Percentiles rank a stretch among this genome's conserved stretches.
Conservation (phyloP, 2,113 vertebrate genomes). For the Hucho hucho region DNA sequence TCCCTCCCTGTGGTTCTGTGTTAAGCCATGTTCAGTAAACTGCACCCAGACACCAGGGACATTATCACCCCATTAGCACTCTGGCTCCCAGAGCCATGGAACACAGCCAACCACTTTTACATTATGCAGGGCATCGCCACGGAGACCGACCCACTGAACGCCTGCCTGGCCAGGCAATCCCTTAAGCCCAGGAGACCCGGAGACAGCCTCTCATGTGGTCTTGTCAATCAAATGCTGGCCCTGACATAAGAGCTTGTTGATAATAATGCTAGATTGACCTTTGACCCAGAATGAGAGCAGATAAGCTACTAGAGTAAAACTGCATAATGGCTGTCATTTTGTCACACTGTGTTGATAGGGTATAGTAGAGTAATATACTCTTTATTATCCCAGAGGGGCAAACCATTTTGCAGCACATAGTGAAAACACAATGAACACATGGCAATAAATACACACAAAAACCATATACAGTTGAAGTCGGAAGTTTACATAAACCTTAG, state of each 20-base stretch:
- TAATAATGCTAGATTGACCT: constrained; percentile 14
- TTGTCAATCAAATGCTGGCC: constrained; percentile 30
- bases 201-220: constrained; percentile 18
- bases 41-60: constrained; percentile 42
- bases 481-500: too few relatives aligned
- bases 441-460: too few relatives aligned
- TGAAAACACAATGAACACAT: too few relatives aligned
- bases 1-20: constrained; percentile 39
- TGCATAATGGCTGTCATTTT: neutral
- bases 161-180: constrained; percentile 11
- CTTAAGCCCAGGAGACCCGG: constrained; percentile 16
- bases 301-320: constrained; percentile 1
- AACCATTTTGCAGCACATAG: too few relatives aligned
- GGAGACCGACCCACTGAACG: constrained; percentile 14
- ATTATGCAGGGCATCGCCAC: neutral
- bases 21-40: constrained; percentile 54
- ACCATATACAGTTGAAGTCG: too few relatives aligned
- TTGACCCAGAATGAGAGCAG: constrained; percentile 19
- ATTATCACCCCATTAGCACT: constrained; percentile 48
- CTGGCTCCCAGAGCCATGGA: constrained; percentile 29
- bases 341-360: too few relatives aligned
- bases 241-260: too few relatives aligned
- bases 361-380: neutral
- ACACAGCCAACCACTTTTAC: constrained; percentile 23
- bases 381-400: too few relatives aligned